phyloP scores from a whole-genome alignment of 1,140 invertebrate species.

The Cataglyphis hispanica region DNA sequence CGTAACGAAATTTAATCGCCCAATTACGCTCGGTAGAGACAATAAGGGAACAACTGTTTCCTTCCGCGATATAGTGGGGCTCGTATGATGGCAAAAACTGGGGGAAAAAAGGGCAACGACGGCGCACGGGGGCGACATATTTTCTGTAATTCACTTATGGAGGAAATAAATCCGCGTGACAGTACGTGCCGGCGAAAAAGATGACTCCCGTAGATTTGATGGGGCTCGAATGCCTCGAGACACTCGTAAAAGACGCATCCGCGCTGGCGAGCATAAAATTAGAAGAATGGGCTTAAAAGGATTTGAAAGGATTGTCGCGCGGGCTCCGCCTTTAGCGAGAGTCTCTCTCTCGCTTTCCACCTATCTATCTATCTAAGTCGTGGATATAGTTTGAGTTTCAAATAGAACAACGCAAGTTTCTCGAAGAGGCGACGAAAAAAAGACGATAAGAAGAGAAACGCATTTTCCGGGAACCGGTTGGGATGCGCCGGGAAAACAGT shows the following conservation, averaged over 20 bases:
- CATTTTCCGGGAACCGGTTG: conserved; percentile 55
- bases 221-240: conserved; percentile 65
- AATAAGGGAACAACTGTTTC: conserved; percentile 55
- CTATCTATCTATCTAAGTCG: conserved; percentile 9
- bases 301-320: conserved; percentile 81
- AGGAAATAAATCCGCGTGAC: conserved; percentile 68
- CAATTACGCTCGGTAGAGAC: conserved; percentile 50
- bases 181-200: conserved; percentile 59
- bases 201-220: conserved; percentile 69
- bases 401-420: conserved; percentile 57
- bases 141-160: conserved; percentile 68
- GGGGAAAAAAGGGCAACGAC: background rate
- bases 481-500: conserved; percentile 24
- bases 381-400: conserved; percentile 49
- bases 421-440: background rate
- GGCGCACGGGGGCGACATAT: conserved; percentile 41
- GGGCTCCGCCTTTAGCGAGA: conserved; percentile 55
- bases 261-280: conserved; percentile 79
- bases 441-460: conserved; percentile 49
- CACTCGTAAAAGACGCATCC: conserved; percentile 76
- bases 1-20: conserved; percentile 54
- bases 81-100: background rate
- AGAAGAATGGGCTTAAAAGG: conserved; percentile 80
- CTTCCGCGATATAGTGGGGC: conserved; percentile 32
- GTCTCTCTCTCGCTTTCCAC: conserved; percentile 28